These are phyloP conservation scores for Piprites chloris DNA, from an alignment of 2,113 vertebrate genomes.

Conservation along the genomic window DNA sequence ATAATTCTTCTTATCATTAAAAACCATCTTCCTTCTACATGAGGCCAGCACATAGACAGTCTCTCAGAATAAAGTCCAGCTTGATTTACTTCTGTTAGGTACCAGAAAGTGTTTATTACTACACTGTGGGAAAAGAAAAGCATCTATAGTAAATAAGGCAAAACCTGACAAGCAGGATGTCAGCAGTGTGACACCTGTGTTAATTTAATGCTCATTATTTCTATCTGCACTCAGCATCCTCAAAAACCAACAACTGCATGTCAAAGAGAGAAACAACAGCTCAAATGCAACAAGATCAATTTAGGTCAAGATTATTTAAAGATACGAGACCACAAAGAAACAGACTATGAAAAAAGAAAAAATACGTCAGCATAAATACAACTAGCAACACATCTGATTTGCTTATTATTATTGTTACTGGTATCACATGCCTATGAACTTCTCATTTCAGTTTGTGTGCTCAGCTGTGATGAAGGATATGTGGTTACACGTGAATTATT, in stretches of 20 bases:
- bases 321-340: neutral
- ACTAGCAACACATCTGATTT: neutral
- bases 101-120: neutral
- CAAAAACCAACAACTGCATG: neutral
- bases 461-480: neutral
- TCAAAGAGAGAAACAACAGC: neutral
- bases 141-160: neutral
- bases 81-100: neutral
- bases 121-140: neutral
- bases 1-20: neutral
- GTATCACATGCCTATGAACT: neutral
- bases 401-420: neutral
- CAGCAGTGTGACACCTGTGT: neutral
- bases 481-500: neutral
- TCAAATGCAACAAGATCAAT: neutral
- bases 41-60: neutral
- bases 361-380: neutral
- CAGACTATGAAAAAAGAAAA: neutral
- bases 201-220: neutral
- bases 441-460: neutral
- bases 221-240: neutral
- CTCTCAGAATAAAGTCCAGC: neutral
- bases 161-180: neutral
- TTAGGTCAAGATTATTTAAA: neutral
- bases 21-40: neutral